These are phyloP conservation scores for Hartigia nigra DNA, from an alignment of 2,888 invertebrate genomes.

Conservation along the genomic window DNA sequence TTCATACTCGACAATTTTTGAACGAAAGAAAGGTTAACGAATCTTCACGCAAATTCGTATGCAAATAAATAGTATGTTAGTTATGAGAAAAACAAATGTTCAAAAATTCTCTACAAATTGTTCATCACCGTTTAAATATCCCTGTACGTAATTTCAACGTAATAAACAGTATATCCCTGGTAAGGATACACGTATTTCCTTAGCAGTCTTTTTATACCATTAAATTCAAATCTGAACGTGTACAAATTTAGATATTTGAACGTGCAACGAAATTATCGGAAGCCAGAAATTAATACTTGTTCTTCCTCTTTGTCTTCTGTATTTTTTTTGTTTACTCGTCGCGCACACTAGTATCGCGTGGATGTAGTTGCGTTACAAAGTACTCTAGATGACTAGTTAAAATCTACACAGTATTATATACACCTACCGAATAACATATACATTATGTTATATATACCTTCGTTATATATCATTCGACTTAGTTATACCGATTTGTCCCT, in stretches of 20 bases:
- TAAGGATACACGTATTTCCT: too few species aligned
- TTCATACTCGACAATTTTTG: background rate
- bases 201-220: background rate
- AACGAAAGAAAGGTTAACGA: background rate
- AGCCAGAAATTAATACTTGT: background rate
- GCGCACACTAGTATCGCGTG: background rate
- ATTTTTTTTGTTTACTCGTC: background rate
- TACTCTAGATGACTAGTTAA: slow-evolving; percentile 19
- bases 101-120: background rate
- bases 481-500: slow-evolving; percentile 39
- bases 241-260: background rate
- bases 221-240: background rate
- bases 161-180: background rate
- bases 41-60: background rate
- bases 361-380: slow-evolving; percentile 8
- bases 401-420: slow-evolving; percentile 44
- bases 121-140: background rate
- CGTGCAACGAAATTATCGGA: background rate
- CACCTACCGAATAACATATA: slow-evolving; percentile 49
- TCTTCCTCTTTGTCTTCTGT: background rate
- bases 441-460: slow-evolving; percentile 28
- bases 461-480: background rate
- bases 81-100: background rate
- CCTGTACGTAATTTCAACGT: background rate
- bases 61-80: background rate